Percentiles rank a stretch among this genome's conserved stretches.
phyloP scores from a whole-genome alignment of 1,140 invertebrate species.

The Chymomyza costata region DNA sequence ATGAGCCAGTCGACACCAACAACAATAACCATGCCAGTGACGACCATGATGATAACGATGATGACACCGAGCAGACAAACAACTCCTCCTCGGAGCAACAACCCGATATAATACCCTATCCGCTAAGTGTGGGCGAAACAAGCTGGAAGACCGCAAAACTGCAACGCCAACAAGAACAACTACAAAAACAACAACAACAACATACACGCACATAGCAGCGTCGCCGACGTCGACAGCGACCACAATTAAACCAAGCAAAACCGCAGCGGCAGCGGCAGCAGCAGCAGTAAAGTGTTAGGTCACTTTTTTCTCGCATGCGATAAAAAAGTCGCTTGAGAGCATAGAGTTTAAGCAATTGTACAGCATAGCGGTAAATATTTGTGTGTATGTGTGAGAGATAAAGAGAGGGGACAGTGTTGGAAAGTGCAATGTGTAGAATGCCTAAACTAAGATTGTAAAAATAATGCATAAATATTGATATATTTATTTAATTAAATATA shows the following conservation, averaged over 20 bases:
- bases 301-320: conserved; percentile 29
- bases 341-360: conserved; percentile 60
- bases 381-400: no score
- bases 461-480: no score
- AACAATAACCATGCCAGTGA: conserved; percentile 18
- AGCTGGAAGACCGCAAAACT: conserved; percentile 51
- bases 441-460: no score
- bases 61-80: conserved; percentile 33
- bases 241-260: conserved; percentile 2
- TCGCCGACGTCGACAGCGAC: conserved; percentile 3
- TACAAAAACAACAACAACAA: conserved; percentile 24
- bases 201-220: no score
- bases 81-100: conserved; percentile 57
- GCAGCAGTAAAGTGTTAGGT: conserved; percentile 16
- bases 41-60: conserved; percentile 20
- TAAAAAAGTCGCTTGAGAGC: conserved; percentile 22
- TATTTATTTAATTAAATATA: no score
- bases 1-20: conserved; percentile 31
- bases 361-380: conserved; percentile 65
- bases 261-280: conserved; percentile 18
- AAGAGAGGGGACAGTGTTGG: conserved; percentile 12
- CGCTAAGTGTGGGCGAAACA: conserved; percentile 51
- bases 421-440: conserved; percentile 20
- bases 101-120: conserved; percentile 71
- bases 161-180: conserved; percentile 27